Evolutionary conservation across 1,140 invertebrate genomes (phyloP).

Genomic region (Caenorhabditis elegans): WBcel235 BX284605.5:9629001-9629500

Average conservation of each 20-base stretch:
- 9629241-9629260: background rate
- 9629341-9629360: conserved; percentile 8
- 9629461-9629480: background rate
- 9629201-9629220: conserved; percentile 4
- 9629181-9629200: background rate
- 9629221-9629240: background rate
- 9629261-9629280: conserved; percentile 1
- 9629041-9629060: background rate
- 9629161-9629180: conserved; percentile 5
- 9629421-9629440: background rate
- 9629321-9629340: background rate
- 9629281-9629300: background rate
- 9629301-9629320: background rate
- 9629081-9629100: background rate
- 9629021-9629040: conserved; percentile 30
- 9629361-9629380: background rate
- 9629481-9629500: background rate
- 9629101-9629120: background rate
- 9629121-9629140: background rate
- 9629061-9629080: conserved; percentile 27
- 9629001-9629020: conserved; percentile 38
- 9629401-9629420: background rate
- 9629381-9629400: background rate
- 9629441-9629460: conserved; percentile 28
- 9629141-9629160: conserved; percentile 5